These are phyloP conservation scores for Phenacoccus solenopsis DNA, from an alignment of 1,140 invertebrate genomes.

Conservation along the genomic window DNA sequence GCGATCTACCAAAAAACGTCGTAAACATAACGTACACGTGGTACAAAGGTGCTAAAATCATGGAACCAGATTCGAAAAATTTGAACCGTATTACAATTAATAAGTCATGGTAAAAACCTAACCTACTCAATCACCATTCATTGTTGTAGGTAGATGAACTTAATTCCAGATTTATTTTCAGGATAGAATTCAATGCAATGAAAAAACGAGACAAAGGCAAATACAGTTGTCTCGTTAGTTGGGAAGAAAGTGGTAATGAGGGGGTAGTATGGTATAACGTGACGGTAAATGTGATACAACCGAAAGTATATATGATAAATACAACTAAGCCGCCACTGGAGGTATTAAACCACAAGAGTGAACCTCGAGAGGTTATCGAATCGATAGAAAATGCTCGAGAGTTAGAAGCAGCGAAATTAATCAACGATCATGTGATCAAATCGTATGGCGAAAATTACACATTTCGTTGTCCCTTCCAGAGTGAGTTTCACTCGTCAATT, in stretches of 20 bases:
- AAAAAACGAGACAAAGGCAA: neutral
- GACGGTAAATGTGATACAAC: neutral
- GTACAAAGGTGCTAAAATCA: neutral
- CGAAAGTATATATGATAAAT: neutral
- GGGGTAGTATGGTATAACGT: neutral
- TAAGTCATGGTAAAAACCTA: neutral
- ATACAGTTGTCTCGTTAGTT: neutral
- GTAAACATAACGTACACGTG: neutral
- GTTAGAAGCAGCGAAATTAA: neutral
- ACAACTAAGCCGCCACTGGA: neutral
- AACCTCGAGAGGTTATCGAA: neutral
- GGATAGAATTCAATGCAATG: neutral
- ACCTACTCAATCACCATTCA: too few species aligned
- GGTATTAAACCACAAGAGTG: neutral
- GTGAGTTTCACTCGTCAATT: neutral
- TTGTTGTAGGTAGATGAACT: too few species aligned
- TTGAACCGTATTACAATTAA: neutral
- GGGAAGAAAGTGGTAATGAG: neutral
- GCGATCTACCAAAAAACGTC: neutral
- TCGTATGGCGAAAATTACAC: neutral
- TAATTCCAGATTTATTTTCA: neutral
- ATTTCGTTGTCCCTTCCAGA: neutral
- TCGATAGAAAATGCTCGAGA: neutral
- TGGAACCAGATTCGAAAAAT: neutral
- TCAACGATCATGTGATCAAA: neutral